Conservation (phyloP, 2,888 invertebrate species). For the Lobophora halterata region DNA sequence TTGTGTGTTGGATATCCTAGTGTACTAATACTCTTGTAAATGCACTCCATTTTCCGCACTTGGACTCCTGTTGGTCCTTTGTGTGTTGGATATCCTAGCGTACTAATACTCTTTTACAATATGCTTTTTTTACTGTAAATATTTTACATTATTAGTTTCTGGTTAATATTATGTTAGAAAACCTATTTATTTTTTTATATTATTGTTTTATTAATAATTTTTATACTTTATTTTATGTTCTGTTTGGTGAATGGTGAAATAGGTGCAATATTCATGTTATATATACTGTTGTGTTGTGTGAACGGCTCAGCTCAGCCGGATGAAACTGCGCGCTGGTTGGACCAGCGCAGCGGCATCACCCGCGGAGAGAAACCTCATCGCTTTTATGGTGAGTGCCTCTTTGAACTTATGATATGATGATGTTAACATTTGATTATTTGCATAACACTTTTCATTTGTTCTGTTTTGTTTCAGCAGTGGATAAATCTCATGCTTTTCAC, state of each 20-base stretch:
- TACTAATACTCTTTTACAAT: no score
- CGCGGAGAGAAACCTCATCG: slow-evolving; percentile 68
- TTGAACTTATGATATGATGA: slow-evolving; percentile 21
- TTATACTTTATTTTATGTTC: slow-evolving; percentile 71
- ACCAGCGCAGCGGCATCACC: slow-evolving; percentile 60
- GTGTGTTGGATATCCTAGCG: no score
- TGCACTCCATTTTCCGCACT: no score
- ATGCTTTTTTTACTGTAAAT: no score
- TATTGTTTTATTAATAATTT: slow-evolving; percentile 40
- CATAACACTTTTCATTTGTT: slow-evolving; percentile 34
- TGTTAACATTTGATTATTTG: slow-evolving; percentile 30
- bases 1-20: no score
- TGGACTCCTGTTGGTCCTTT: no score
- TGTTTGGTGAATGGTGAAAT: slow-evolving; percentile 76
- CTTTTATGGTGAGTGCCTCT: slow-evolving; percentile 75
- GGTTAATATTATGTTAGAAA: slow-evolving; percentile 5
- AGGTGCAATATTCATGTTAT: slow-evolving; percentile 80
- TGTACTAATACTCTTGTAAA: no score
- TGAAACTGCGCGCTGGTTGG: slow-evolving; percentile 75
- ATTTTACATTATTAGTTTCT: no score
- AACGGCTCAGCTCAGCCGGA: slow-evolving; percentile 78
- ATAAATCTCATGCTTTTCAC: slow-evolving; percentile 51
- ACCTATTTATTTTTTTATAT: slow-evolving; percentile 23
- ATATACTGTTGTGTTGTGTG: slow-evolving; percentile 80
- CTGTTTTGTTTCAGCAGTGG: slow-evolving; percentile 64